Evolutionary conservation across 2,888 invertebrate species (phyloP), one percentile per base, ranked within the genome.

Genomic region (Drepana falcataria): DNA sequence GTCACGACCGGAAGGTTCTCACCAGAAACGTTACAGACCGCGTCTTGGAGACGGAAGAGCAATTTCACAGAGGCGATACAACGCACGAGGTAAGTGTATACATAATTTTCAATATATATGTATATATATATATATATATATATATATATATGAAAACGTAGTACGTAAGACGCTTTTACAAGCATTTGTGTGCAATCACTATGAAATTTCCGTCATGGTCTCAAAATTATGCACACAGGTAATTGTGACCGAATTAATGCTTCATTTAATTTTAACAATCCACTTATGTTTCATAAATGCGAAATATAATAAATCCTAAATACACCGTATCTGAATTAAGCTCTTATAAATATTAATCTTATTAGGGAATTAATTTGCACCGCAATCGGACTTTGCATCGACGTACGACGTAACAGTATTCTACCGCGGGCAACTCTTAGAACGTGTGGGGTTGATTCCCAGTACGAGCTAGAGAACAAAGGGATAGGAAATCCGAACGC

Each of bases 1-100:
- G 95, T 65, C 94, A 94, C 70, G 96, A 97, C 81, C 94, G 93
- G 63, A 93, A 94, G 40, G 94, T 97, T 57, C 93, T 95, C 65
- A 96, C 96, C 49, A 93, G 96, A 58, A 96, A 97, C 83, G 95
- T 97, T 77, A 95, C 94, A 49, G 95, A 97, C 72, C 95, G 96
- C 68, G 93, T 94, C 47, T 92, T 94, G 60, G 97, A 97, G 84
- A 96, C 95, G 0, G 97, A 97, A 85, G 96, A 97, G 86, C 93
- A 95, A 57, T 94, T 95, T 69, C 95, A 97, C 75, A 91, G 94
- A 55, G 97, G 97, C 41, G 96, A 97, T 77, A 95, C 97, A 73
- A 95, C 96, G 53, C 97, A 97, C 83, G 94, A 96, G 92, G 97
- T 97, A 74, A 93, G 93, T 88, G 52, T 35, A 37, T 4, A 9